Base-by-base conservation (phyloP, 35 echinoderm and acorn worm genomes). In the Stichopus chloronotus region DNA sequence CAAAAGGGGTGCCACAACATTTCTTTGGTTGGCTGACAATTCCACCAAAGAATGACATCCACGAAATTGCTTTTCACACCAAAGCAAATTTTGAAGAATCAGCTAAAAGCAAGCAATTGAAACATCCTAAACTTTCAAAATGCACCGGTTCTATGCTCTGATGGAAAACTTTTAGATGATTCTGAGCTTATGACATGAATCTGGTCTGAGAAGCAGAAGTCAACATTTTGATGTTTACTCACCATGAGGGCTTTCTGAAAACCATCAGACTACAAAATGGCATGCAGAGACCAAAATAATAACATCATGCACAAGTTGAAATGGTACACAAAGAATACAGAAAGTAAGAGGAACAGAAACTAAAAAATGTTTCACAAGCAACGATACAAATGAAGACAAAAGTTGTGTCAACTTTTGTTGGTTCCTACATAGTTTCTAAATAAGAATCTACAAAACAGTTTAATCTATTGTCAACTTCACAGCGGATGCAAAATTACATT, bases 171-270 rank as follows among this genome's bases (percentile, higher is more conserved):
- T 43, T 43, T 0, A 1, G 30, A 43, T 3, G 30, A 43, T 43
- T 43, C 30, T 43, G 30, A 65, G 61, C 11, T 65, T 65, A 9
- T 19, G 11, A 4, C 19, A 65, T 65, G 61, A 10, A 65, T 65
- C 61, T 65, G 61, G 61, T 65, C 61, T 65, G 61, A 14, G 61
- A 9, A 43, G 61, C 61, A 14, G 61, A 65, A 14, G 19, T 14
- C 8, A 10, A 65, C 9, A 10, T 65, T 19, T 16, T 7, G 77
- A 84, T 87, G 22, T 68, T 30, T 55, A 93, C 92, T 93, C 79
- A 93, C 92, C 92, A 93, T 93, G 52, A 82, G 79, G 52, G 92
- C 92, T 60, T 86, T 93, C 52, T 82, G 69, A 93, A 71, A 93
- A 53, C 79, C 92, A 53, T 93, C 92, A 83, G 82, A 93, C 92